Evolutionary conservation across 2,797 vertebrate species (phyloP).

Genomic region (Varecia variegata): DNA sequence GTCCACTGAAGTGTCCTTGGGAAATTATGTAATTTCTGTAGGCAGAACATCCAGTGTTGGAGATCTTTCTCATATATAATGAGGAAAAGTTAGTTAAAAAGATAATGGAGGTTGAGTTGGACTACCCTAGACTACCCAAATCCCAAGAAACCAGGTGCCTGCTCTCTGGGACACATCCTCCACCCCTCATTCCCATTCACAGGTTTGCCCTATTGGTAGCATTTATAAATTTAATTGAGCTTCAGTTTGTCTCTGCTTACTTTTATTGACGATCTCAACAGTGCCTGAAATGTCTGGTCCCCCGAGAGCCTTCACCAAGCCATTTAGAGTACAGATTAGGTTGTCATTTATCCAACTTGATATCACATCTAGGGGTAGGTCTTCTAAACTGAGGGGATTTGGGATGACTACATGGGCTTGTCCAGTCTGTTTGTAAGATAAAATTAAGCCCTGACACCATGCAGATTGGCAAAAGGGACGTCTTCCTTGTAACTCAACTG

Average conservation of each 20-base stretch:
- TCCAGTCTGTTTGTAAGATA: neutral
- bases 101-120: neutral
- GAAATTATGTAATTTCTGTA: neutral
- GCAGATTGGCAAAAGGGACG: neutral
- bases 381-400: neutral
- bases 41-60: neutral
- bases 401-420: neutral
- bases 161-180: neutral
- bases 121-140: neutral
- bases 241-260: conserved; percentile 16
- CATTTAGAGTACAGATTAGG: neutral
- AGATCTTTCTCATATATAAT: neutral
- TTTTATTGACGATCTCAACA: conserved; percentile 13
- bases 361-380: neutral
- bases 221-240: neutral
- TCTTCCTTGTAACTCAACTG: neutral
- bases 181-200: neutral
- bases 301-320: neutral
- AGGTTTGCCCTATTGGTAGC: neutral
- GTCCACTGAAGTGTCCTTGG: neutral
- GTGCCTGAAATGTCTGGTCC: neutral
- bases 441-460: neutral
- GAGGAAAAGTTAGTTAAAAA: neutral
- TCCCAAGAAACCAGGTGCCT: neutral
- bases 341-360: neutral